Base-by-base conservation (phyloP, 2,888 invertebrate species). In the Hoplodrina blanda region DNA sequence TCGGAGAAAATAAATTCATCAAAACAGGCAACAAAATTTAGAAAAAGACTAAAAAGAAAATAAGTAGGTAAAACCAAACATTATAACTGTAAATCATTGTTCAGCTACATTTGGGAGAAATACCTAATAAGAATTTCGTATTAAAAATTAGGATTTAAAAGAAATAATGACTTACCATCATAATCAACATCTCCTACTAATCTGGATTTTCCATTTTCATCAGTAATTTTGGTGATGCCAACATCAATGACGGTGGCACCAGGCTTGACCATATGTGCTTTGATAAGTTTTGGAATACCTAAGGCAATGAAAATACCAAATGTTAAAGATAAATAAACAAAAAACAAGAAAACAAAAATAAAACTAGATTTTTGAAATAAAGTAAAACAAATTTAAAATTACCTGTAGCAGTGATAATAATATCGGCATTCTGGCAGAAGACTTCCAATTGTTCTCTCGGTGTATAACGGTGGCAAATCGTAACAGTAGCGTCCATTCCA, bases 151-250 rank as follows among this genome's bases (percentile, higher is more conserved):
- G 25, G 37, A 61, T 37, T 57, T 3, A 46, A 20, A 72, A 67
- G 49, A 50, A 65, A 30, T 13, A 17, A 15, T 17, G 30, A 69
- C 92, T 91, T 88, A 97, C 97, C 97, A 80, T 98, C 98, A 94
- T 97, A 99, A 90, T 99, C 98, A 4, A 98, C 98, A 93, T 99
- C 99, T 3, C 99, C 99, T 8, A 98, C 98, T 10, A 99, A 93
- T 90, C 97, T 97, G 0, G 96, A 96, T 87, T 97, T 97, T 2
- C 98, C 98, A 11, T 96, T 93, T 54, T 96, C 95, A 76, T 97
- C 97, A 10, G 95, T 96, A 19, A 98, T 92, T 85, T 98, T 97
- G 4, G 97, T 98, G 67, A 98, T 98, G 15, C 99, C 99, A 54
- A 99, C 98, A 91, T 99, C 99, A 78, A 99, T 98, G 19, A 99